These are phyloP conservation scores for Morelia viridis DNA, from an alignment of 2,797 vertebrate genomes.

Conservation along the genomic window DNA sequence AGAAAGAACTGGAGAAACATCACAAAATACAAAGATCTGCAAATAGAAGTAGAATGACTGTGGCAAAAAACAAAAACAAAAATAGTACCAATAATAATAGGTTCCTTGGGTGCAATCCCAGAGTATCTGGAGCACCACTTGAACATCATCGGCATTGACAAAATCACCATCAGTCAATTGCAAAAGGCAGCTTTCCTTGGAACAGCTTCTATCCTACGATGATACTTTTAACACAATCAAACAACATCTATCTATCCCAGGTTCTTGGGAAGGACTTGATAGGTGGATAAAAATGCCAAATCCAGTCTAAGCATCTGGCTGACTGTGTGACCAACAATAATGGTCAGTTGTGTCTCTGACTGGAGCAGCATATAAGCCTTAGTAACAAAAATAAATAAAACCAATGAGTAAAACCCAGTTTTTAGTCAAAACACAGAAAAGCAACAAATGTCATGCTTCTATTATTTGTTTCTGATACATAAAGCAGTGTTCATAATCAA, in stretches of 20 bases:
- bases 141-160: too few relatives aligned
- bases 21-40: not conserved
- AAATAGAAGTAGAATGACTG: not conserved
- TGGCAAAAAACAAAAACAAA: not conserved
- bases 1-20: not conserved
- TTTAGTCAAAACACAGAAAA: not conserved
- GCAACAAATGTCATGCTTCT: not conserved
- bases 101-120: too few relatives aligned
- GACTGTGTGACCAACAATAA: not conserved
- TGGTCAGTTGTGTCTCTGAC: not conserved
- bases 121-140: too few relatives aligned
- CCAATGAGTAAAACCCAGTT: not conserved
- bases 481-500: not conserved
- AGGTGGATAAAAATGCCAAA: too few relatives aligned
- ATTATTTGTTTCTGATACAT: constrained; percentile 32
- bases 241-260: too few relatives aligned
- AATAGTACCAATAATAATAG: too few relatives aligned
- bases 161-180: too few relatives aligned
- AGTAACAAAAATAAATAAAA: not conserved
- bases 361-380: not conserved
- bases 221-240: too few relatives aligned
- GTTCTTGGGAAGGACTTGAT: too few relatives aligned
- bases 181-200: too few relatives aligned
- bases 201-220: too few relatives aligned
- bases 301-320: too few relatives aligned